Conservation (phyloP, 2,888 invertebrate genomes). For the Choreutis nemorana region DNA sequence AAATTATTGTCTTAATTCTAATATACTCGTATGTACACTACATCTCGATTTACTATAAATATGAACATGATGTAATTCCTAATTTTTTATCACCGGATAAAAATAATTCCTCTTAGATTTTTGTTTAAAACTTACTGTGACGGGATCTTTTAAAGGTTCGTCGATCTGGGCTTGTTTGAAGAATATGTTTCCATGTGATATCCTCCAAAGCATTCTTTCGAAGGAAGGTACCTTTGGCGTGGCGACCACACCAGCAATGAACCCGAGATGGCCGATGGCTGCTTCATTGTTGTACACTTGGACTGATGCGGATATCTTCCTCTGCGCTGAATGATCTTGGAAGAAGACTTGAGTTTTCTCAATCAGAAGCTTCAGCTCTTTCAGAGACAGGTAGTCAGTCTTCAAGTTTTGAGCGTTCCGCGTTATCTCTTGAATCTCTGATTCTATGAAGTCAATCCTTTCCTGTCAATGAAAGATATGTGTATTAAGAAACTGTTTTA, state of each 20-base stretch:
- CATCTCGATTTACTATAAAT: no score
- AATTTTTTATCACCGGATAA: no score
- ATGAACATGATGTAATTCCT: no score
- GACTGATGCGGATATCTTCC: constrained; percentile 53
- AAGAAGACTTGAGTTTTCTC: constrained; percentile 57
- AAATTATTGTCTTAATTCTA: no score
- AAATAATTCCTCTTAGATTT: no score
- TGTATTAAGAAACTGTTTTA: no score
- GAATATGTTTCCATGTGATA: constrained; percentile 59
- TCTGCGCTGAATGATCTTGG: constrained; percentile 69
- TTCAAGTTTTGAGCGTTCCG: constrained; percentile 53
- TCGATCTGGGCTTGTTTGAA: constrained; percentile 58
- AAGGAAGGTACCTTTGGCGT: constrained; percentile 48
- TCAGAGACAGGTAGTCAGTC: constrained; percentile 46
- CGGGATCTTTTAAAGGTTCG: constrained; percentile 45
- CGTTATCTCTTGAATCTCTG: constrained; percentile 58
- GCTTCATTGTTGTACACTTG: constrained; percentile 51
- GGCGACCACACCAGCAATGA: constrained; percentile 53
- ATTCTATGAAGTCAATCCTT: constrained; percentile 59
- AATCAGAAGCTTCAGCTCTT: constrained; percentile 47
- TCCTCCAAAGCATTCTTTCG: constrained; percentile 58
- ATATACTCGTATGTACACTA: no score
- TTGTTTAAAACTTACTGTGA: constrained; percentile 56
- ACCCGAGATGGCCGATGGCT: constrained; percentile 47
- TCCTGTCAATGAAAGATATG: constrained; percentile 31